Conservation (phyloP, 2,113 vertebrate genomes). For the Mastomys coucha region DNA sequence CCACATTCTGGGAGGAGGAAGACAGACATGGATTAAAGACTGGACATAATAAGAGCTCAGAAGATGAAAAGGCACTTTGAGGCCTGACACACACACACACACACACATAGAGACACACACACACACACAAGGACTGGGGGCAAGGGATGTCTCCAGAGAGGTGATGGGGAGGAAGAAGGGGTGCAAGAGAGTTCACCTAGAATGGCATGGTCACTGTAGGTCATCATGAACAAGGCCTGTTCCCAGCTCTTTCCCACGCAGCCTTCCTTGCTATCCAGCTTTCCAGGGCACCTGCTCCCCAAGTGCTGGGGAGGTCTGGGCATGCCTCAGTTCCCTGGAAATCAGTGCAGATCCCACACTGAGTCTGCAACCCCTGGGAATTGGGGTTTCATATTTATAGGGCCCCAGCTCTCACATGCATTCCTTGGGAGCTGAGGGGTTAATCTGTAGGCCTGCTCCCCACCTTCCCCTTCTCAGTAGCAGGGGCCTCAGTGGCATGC, state of each 20-base stretch:
- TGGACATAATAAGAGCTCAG: fast-evolving
- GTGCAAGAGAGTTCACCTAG: neutral
- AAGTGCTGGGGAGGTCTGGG: neutral
- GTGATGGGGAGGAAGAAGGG: neutral
- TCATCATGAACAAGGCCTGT: neutral
- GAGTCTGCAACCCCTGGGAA: neutral
- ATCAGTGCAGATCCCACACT: neutral
- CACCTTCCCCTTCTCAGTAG: neutral
- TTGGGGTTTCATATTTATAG: neutral
- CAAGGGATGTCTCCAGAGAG: neutral
- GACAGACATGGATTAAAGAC: neutral
- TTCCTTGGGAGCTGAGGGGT: neutral
- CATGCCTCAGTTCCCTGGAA: neutral
- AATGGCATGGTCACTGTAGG: neutral
- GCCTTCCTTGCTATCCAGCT: fast-evolving
- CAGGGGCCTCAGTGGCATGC: neutral
- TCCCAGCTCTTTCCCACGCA: neutral
- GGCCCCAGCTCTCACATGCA: neutral
- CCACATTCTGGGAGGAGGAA: neutral
- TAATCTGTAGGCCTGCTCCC: neutral
- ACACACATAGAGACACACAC: too few species aligned
- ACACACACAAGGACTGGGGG: too few species aligned
- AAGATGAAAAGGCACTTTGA: neutral
- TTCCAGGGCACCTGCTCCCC: too few species aligned
- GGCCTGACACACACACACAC: neutral